Evolutionary conservation across 1,140 invertebrate genomes (phyloP).

Genomic region (Nylanderia fulva): DNA sequence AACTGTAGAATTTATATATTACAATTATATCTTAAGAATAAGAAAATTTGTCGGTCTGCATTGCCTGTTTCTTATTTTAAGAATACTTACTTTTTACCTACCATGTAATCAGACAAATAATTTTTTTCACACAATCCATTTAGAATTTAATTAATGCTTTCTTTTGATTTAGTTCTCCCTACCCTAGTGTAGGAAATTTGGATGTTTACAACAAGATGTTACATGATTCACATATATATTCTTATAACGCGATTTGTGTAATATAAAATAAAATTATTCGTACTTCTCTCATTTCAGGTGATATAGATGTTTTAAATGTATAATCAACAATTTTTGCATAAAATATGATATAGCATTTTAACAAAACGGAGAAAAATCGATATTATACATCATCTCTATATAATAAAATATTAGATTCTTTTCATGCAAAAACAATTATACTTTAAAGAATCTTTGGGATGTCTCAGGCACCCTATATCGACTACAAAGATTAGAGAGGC

Average conservation of each 20-base stretch:
- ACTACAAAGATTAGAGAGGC: conserved; percentile 16
- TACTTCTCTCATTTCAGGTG: conserved; percentile 70
- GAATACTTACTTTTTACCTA: conserved; percentile 36
- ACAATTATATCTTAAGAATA: conserved; percentile 10
- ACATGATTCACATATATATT: conserved; percentile 66
- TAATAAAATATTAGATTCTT: conserved; percentile 64
- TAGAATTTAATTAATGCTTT: conserved; percentile 37
- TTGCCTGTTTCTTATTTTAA: conserved; percentile 59
- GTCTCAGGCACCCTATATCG: not conserved
- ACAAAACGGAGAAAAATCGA: conserved; percentile 57
- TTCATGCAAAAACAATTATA: conserved; percentile 54
- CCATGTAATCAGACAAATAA: conserved; percentile 53
- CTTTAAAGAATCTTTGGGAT: conserved; percentile 45
- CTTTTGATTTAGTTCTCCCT: conserved; percentile 23
- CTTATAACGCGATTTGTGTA: conserved; percentile 66
- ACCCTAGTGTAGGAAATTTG: conserved; percentile 63
- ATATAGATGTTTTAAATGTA: conserved; percentile 70
- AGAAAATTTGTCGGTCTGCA: conserved; percentile 9
- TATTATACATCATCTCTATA: conserved; percentile 9
- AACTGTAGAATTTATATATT: conserved; percentile 37
- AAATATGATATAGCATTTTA: conserved; percentile 60
- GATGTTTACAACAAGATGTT: conserved; percentile 62
- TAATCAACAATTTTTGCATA: conserved; percentile 67
- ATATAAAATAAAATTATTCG: conserved; percentile 66
- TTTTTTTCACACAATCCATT: not conserved